Evolutionary conservation across 1,140 invertebrate genomes (phyloP), one percentile per base, ranked within the genome.

Genomic region (Heliothis subflexa): DNA sequence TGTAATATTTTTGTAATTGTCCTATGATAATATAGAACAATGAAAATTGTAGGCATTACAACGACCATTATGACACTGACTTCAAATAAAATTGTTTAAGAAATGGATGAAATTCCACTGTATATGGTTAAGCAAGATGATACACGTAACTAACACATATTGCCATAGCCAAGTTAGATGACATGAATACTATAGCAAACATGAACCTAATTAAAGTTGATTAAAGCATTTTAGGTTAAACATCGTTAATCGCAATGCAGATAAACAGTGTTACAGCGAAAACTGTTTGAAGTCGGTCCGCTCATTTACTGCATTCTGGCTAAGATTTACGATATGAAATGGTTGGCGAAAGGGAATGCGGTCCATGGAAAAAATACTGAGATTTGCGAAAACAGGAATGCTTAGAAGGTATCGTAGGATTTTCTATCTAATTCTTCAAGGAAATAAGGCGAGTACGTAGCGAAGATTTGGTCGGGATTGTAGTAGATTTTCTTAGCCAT

Each of bases 211-310:
- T 71, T 71, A 71, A 18, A 71, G 45, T 14, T 18, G 52, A 54
- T 59, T 74, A 74, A 21, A 47, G 55, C 55, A 74, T 71, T 71
- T 71, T 55, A 71, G 68, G 68, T 74, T 55, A 71, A 71, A 54
- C 28, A 71, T 55, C 28, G 52, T 40, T 52, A 70, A 70, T 28
- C 47, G 68, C 66, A 71, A 33, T 55, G 52, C 68, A 71, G 50
- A 71, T 54, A 71, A 70, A 70, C 50, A n/a, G 47, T 9, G 16
- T 54, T 71, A 71, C 50, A 40, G 68, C 50, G 68, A 71, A 71
- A 70, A 70, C 64, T 14, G 18, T 70, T 66, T 66, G 62, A 21
- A 70, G 14, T 21, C 52, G 16, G 47, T 52, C 62, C 49, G 66
- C 25, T 70, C 18, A 52, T 70, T 70, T 50, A 70, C 66, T 13